Evolutionary conservation across 2,888 invertebrate species (phyloP).

Genomic region (Drosophila merina): DNA sequence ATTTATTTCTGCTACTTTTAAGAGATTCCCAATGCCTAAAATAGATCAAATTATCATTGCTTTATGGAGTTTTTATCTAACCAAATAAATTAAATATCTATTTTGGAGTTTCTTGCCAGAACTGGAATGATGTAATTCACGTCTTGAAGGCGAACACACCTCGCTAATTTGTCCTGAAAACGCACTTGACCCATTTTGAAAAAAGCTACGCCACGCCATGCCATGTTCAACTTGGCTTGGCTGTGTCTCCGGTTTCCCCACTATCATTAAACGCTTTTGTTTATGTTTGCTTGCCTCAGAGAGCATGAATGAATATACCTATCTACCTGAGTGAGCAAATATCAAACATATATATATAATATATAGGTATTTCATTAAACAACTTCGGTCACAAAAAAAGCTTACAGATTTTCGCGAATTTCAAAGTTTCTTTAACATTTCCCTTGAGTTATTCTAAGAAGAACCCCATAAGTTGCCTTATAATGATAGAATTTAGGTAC

Average conservation of each 20-base stretch:
- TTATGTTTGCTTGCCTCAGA: conserved; percentile 37
- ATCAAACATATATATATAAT: no score
- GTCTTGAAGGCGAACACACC: conserved; percentile 54
- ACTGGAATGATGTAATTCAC: conserved; percentile 32
- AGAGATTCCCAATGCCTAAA: no score
- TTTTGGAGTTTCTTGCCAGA: conserved; percentile 39
- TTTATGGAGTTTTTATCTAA: neutral
- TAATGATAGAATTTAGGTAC: neutral
- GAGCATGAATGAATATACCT: conserved; percentile 38
- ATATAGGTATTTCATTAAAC: neutral
- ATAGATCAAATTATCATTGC: no score
- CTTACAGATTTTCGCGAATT: neutral
- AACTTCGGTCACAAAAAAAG: neutral
- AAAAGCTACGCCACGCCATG: conserved; percentile 25
- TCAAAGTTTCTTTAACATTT: neutral
- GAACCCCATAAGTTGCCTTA: neutral
- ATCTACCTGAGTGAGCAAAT: neutral
- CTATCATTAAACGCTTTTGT: conserved; percentile 54
- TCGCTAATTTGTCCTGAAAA: conserved; percentile 60
- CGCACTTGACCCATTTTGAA: conserved; percentile 67
- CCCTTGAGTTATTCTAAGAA: neutral
- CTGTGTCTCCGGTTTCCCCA: conserved; percentile 28
- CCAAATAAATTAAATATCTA: neutral
- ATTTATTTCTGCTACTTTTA: neutral
- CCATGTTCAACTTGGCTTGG: conserved; percentile 13